Base-by-base conservation (phyloP, 2,113 vertebrate species). In the Myrmecophaga tridactyla region DNA sequence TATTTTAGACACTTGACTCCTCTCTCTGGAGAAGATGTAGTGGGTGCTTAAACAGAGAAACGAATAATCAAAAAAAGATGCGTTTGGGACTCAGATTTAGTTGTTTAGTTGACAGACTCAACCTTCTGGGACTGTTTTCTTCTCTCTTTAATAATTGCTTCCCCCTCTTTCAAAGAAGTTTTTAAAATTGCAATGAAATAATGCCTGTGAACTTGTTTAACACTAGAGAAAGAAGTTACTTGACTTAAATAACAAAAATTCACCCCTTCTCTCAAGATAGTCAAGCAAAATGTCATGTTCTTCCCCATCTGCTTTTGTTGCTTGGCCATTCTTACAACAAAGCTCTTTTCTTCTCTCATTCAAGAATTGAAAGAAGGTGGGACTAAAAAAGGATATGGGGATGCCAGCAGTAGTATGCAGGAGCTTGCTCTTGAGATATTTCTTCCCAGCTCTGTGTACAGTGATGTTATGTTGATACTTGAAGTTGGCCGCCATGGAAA, bases 181-280 rank as follows among this genome's bases (percentile, higher is more conserved):
- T 88, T 31, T 1, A 83, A 48, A 87, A 43, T 80, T 84, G 25
- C 56, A 84, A 15, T 56, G 23, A 90, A 87, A 83, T 73, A 51
- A 70, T n/a, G 10, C 36, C n/a, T 23, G 10, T 41, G 62, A 65
- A 46, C 53, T 81, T 88, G 27, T 43, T 95, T 51, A 41, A 5
- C 48, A 84, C 39, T 41, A 11, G 46, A 87, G 63, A 46, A 77
- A 53, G 17, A 92, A 86, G 43, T 63, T 31, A 23, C 39, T 85
- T 70, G 21, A 41, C 27, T 34, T 62, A 29, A 75, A 34, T 27
- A 46, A 77, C 65, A 67, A 89, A 86, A 77, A 39, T 63, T 34
- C 46, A 81, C 2, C 60, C n/a, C 9, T 58, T 15, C 17, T 17
- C 41, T 34, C 23, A 36, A 43, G 67, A 21, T 4, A n/a, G 20